Evolutionary conservation across 2,797 vertebrate species (phyloP).

Genomic region (Pteropus rufus): DNA sequence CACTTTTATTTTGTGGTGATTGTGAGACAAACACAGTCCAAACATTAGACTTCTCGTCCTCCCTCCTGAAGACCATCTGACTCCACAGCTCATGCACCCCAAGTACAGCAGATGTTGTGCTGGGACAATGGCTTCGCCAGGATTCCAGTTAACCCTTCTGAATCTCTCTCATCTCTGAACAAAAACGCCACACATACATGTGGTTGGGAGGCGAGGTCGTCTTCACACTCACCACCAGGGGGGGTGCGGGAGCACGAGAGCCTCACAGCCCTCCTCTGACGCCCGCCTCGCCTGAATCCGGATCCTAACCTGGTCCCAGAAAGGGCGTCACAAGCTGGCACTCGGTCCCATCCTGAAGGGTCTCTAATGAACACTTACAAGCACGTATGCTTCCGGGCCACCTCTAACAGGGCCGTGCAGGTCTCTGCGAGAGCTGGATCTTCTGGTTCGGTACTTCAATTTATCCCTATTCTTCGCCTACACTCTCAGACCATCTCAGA

Average conservation of each 20-base stretch:
- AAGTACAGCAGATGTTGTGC: background rate
- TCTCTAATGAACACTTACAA: background rate
- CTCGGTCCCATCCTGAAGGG: background rate
- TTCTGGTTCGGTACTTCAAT: background rate
- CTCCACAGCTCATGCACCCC: constrained; percentile 35
- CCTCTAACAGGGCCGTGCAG: background rate
- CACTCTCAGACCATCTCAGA: background rate
- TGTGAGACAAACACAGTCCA: constrained; percentile 67
- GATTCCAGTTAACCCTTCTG: background rate
- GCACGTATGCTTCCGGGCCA: background rate
- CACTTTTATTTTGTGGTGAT: constrained; percentile 78
- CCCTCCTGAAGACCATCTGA: constrained; percentile 56
- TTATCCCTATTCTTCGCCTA: background rate
- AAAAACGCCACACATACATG: background rate
- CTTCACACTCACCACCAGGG: constrained; percentile 65
- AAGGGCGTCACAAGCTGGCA: background rate
- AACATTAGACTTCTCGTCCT: constrained; percentile 49
- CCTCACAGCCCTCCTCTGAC: background rate
- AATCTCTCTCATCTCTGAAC: constrained; percentile 20
- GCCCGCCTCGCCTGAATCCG: background rate
- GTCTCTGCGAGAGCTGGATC: background rate
- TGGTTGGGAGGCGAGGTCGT: constrained; percentile 6
- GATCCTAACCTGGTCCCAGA: background rate
- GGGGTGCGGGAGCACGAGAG: background rate
- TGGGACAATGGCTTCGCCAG: background rate